phyloP scores from a whole-genome alignment of 2,888 invertebrate genomes.

The Xiphydria camelus region DNA sequence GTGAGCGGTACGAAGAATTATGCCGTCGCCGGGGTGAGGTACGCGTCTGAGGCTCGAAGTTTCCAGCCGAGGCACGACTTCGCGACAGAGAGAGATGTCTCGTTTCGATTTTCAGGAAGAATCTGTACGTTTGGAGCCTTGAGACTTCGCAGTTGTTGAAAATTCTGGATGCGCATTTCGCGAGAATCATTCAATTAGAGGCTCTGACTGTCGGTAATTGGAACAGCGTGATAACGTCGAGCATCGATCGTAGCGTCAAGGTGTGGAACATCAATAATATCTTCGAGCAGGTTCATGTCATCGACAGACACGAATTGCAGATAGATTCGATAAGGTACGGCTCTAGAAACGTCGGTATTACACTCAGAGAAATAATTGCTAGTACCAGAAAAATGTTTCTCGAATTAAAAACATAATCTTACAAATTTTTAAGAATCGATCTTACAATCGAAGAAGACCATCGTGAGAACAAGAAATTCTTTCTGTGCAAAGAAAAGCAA shows the following conservation, averaged over 20 bases:
- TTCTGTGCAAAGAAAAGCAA: no score
- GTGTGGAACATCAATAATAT: slow-evolving; percentile 99
- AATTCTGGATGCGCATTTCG: slow-evolving; percentile 94
- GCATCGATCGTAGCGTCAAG: slow-evolving; percentile 96
- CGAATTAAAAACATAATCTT: no score
- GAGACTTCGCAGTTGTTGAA: slow-evolving; percentile 82
- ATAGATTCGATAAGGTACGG: slow-evolving; percentile 93
- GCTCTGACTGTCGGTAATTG: slow-evolving; percentile 85
- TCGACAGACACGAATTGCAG: slow-evolving; percentile 92
- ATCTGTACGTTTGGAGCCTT: slow-evolving; percentile 92
- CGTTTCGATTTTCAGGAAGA: slow-evolving; percentile 68
- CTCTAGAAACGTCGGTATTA: no score
- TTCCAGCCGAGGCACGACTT: no score
- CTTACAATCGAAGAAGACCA: no score
- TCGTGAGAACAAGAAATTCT: no score
- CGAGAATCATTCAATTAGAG: slow-evolving; percentile 89
- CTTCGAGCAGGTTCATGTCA: slow-evolving; percentile 95
- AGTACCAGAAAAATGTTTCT: no score
- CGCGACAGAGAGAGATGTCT: no score
- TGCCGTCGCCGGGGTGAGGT: slow-evolving; percentile 93
- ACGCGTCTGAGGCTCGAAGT: no score
- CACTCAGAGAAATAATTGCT: no score
- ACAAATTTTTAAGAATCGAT: no score
- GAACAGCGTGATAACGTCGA: slow-evolving; percentile 95
- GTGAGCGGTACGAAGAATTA: slow-evolving; percentile 88